Conservation (phyloP, 2,888 invertebrate genomes). For the Dryadula phaetusa region DNA sequence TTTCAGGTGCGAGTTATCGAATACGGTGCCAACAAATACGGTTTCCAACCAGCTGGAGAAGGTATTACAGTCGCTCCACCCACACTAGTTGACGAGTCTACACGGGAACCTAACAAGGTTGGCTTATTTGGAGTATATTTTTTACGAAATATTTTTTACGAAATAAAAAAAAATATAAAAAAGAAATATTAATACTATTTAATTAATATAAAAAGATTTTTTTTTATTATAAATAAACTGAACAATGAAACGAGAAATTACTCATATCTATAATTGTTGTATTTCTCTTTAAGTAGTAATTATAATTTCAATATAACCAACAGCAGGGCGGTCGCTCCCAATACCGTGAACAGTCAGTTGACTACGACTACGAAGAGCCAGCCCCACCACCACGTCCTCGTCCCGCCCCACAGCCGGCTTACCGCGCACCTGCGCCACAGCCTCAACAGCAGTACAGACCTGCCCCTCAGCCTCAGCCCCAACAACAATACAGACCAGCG, state of each 20-base stretch:
- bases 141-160: no score
- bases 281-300: not conserved
- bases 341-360: slow-evolving; percentile 60
- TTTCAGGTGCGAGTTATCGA: slow-evolving; percentile 89
- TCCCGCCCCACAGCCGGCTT: slow-evolving; percentile 45
- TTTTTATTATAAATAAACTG: no score
- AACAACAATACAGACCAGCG: slow-evolving; percentile 52
- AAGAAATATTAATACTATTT: no score
- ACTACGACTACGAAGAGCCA: slow-evolving; percentile 73
- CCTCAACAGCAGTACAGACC: slow-evolving; percentile 52
- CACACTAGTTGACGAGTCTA: slow-evolving; percentile 84
- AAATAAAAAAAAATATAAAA: no score
- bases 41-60: slow-evolving; percentile 88
- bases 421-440: slow-evolving; percentile 49
- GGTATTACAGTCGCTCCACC: slow-evolving; percentile 92
- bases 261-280: no score
- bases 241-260: no score
- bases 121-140: no score
- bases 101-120: slow-evolving; percentile 52
- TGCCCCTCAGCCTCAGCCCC: slow-evolving; percentile 52
- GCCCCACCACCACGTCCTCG: slow-evolving; percentile 60
- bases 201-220: no score
- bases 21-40: slow-evolving; percentile 94
- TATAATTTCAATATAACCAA: not conserved
- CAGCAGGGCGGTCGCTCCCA: slow-evolving; percentile 62